Evolutionary conservation across 64 coral and sea anemone genomes (phyloP), one percentile per base, ranked within the genome.

Genomic region (Trachythela sp.): DNA sequence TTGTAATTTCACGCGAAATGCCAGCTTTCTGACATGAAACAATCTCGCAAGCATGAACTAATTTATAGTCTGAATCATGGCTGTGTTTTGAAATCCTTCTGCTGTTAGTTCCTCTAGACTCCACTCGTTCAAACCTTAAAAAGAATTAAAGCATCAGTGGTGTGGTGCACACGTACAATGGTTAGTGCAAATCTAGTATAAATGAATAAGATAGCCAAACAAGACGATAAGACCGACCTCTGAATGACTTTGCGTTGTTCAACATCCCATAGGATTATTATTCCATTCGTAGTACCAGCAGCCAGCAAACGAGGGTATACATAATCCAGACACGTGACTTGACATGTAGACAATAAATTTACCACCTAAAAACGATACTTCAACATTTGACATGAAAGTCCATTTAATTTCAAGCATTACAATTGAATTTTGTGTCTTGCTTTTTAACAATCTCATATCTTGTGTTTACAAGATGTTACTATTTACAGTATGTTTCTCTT

Each of bases 241-340:
- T 87, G 84, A 54, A 89, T 49, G 38, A 94, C 50, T 56, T 93
- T 98, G 17, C 92, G 88, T 37, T 89, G 91, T 30, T 94, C 83
- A 27, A 98, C 27, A 39, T 94, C 90, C 95, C 95, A 98, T 86
- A 93, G 52, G 32, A 98, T 52, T 3, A 98, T 36, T 8, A 68
- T 72, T 29, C 95, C 95, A 71, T 91, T 84, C 40, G 85, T 94
- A 18, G 93, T 93, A 11, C 95, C 95, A 33, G 93, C 93, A 10
- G 94, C 84, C 83, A 98, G 84, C 34, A 93, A 48, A 40, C 91
- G 84, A 4, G 59, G 89, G 2, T 90, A 48, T 13, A 88, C 58
- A 59, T 89, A 90, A 48, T 98, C 95, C 39, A 98, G 26, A 39
- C 93, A 98, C 13, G 95, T 98, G 33, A 98, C 91, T 50, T 98